phyloP scores from a whole-genome alignment of 1,140 invertebrate species.

The Zeugodacus cucurbitae region DNA sequence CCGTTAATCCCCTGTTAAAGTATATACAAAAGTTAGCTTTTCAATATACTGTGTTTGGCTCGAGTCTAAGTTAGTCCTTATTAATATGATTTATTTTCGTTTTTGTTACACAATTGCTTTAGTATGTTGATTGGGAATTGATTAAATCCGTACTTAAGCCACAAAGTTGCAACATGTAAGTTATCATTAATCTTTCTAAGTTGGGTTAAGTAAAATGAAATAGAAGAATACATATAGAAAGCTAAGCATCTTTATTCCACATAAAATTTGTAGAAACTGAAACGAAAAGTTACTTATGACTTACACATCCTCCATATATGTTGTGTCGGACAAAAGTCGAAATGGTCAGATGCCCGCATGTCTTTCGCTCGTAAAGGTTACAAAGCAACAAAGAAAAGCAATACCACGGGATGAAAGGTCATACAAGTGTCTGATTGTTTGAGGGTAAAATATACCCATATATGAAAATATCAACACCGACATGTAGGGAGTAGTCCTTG shows the following conservation, averaged over 20 bases:
- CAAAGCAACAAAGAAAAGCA: neutral
- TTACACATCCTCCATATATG: too few species aligned
- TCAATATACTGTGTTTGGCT: neutral
- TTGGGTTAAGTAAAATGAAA: neutral
- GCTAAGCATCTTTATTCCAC: neutral
- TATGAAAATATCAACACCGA: too few species aligned
- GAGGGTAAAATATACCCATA: too few species aligned
- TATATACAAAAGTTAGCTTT: neutral
- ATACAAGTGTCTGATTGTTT: too few species aligned
- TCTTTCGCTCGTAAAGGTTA: neutral
- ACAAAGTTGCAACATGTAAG: neutral
- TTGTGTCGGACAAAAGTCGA: neutral
- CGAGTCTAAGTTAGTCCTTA: too few species aligned
- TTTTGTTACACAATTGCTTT: neutral
- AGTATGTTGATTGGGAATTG: neutral
- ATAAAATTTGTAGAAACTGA: neutral
- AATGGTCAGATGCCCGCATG: neutral
- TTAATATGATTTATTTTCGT: too few species aligned
- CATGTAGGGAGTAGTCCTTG: too few species aligned
- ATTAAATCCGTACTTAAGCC: neutral
- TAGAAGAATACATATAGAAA: neutral
- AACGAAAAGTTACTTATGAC: neutral
- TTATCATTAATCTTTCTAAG: constrained; percentile 2
- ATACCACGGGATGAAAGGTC: too few species aligned
- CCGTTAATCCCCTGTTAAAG: neutral